A percentile compares a stretch with the other conserved stretches of the same genome.
Evolutionary conservation across 2,113 vertebrate species (phyloP).

Genomic region (Chionis minor): DNA sequence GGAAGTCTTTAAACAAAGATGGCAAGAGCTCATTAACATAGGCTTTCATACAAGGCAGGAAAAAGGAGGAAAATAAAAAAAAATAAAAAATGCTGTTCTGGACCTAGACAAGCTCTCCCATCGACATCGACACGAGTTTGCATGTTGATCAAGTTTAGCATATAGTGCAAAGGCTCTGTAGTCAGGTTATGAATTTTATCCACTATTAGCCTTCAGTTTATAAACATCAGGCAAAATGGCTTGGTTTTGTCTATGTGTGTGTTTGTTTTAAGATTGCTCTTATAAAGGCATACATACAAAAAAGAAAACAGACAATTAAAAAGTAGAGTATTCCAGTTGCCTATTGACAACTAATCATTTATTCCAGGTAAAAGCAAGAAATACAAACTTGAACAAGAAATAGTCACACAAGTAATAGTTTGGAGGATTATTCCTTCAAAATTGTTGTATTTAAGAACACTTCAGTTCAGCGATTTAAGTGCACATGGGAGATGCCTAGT

Average conservation of each 20-base stretch:
- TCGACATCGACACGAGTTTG: accelerated
- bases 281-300: not conserved
- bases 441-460: not conserved
- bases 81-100: not conserved
- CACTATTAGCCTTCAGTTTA: not conserved
- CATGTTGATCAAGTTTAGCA: not conserved
- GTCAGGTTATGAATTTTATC: not conserved
- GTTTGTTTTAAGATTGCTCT: not conserved
- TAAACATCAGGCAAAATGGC: not conserved
- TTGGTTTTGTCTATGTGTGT: not conserved
- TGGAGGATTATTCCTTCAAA: not conserved
- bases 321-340: not conserved
- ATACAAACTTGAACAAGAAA: not conserved
- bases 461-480: not conserved
- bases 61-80: not conserved
- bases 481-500: not conserved
- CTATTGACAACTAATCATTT: not conserved
- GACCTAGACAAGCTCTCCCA: not conserved
- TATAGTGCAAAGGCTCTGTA: not conserved
- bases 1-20: not conserved
- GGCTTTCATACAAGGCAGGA: not conserved
- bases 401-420: not conserved
- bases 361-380: not conserved
- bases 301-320: not conserved
- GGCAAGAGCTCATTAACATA: not conserved